Evolutionary conservation across 2,888 invertebrate species (phyloP), one percentile per base, ranked within the genome.

Genomic region (Argynnis bischoffii): DNA sequence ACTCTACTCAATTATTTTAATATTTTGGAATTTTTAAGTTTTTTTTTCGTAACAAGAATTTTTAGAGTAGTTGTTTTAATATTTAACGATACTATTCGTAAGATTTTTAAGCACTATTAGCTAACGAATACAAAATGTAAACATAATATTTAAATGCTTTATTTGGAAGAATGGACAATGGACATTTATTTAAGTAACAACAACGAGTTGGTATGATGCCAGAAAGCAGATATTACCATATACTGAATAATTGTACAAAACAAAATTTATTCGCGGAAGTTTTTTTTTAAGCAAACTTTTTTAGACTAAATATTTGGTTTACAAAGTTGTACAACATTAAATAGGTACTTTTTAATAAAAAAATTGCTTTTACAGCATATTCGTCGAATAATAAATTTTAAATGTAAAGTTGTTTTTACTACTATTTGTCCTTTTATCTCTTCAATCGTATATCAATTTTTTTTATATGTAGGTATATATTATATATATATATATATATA

Each of bases 111-210:
- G 11, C 35, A 41, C 8, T 41, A 2, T 57, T 21, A 21, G 21
- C 14, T 47, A 57, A 47, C 59, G 48, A 59, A 59, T 48, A 47
- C n/a, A 41, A 61, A 41, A 18, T 53, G 51, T 61, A 41, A 64
- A 56, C 31, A 54, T 26, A 60, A 31, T n/a, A 16, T 47, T 55
- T 61, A 61, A 61, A 18, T 1, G 15, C 18, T 60, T 60, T 60
- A 55, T 60, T 66, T 48, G n/a, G 15, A 21, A 47, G 15, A 48
- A 65, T 18, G 65, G 16, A 59, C 59, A 47, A 57, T 31, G 47
- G 47, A 60, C 53, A 55, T 48, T 66, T 48, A 66, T 66, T 60
- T 57, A 53, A 31, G 14, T 59, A 15, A 41, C 59, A 60, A 66
- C 53, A 55, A 18, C 18, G 18, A 41, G 35, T 48, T 48, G 59